phyloP scores from a whole-genome alignment of 2,113 vertebrate genomes.

The Mesoclemmys tuberculata region DNA sequence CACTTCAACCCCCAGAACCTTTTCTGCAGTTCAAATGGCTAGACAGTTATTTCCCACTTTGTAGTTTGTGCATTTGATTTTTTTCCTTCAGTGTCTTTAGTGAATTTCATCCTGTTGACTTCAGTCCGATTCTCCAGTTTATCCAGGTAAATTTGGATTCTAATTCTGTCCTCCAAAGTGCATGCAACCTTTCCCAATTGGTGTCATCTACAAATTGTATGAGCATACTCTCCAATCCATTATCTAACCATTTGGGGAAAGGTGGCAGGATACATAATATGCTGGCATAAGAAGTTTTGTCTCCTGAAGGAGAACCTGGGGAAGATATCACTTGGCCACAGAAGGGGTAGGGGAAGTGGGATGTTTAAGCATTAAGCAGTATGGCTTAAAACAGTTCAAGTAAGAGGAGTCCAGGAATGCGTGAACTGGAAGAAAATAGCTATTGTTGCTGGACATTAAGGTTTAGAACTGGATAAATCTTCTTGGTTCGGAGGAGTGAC shows the following conservation, averaged over 20 bases:
- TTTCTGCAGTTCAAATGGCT: background rate
- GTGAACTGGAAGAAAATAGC: background rate
- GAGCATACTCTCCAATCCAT: background rate
- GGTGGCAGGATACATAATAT: background rate
- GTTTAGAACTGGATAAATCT: background rate
- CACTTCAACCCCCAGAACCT: background rate
- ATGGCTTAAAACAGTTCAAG: background rate
- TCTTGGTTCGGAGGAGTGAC: background rate
- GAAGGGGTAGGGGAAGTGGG: background rate
- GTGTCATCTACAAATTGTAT: background rate
- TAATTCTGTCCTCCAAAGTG: background rate
- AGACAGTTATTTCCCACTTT: background rate
- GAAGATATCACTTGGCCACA: background rate
- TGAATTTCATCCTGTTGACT: background rate
- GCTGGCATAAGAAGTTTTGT: background rate
- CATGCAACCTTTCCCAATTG: background rate
- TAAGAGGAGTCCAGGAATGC: background rate
- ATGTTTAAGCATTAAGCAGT: background rate
- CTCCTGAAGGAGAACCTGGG: background rate
- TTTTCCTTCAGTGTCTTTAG: background rate
- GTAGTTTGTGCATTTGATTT: background rate
- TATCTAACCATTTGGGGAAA: background rate
- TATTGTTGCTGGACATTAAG: background rate
- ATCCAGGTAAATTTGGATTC: background rate
- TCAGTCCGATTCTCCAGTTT: background rate